phyloP scores from a whole-genome alignment of 2,113 vertebrate species.

The Stomatorhinus ivindoensis region DNA sequence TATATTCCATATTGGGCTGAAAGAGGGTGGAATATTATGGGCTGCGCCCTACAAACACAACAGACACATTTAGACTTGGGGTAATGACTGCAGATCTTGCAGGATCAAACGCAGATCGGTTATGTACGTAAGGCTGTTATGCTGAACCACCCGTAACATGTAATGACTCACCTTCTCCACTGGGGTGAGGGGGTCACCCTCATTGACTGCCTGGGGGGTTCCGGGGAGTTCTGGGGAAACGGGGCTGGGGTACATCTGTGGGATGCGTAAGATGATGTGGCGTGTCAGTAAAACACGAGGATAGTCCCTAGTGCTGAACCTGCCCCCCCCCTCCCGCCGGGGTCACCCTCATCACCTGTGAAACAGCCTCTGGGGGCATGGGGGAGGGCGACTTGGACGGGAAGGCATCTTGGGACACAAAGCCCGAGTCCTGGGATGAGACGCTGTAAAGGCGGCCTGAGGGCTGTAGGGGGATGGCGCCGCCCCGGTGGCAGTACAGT shows the following conservation, averaged over 20 bases:
- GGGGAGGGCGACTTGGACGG: slow-evolving; percentile 90
- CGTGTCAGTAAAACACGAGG: background rate
- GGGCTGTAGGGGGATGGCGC: slow-evolving; percentile 80
- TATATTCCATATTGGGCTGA: background rate
- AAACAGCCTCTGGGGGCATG: slow-evolving; percentile 77
- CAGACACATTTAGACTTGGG: background rate
- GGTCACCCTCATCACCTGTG: slow-evolving; percentile 64
- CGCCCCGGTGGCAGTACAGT: slow-evolving; percentile 85
- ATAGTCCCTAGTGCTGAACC: background rate
- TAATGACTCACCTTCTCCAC: background rate
- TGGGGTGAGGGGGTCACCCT: background rate
- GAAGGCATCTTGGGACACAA: slow-evolving; percentile 94
- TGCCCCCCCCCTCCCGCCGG: background rate
- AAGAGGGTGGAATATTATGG: background rate
- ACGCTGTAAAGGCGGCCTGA: slow-evolving; percentile 84
- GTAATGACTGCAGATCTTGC: background rate
- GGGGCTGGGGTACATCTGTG: background rate
- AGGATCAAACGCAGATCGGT: background rate
- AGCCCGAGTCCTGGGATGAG: slow-evolving; percentile 93
- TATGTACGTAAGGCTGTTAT: background rate
- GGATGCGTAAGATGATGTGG: background rate
- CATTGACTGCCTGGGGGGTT: background rate
- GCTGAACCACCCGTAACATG: background rate
- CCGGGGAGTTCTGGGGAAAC: background rate
- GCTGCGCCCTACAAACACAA: background rate